Evolutionary conservation across 1,140 invertebrate genomes (phyloP).

Genomic region (Acromyrmex heyeri): DNA sequence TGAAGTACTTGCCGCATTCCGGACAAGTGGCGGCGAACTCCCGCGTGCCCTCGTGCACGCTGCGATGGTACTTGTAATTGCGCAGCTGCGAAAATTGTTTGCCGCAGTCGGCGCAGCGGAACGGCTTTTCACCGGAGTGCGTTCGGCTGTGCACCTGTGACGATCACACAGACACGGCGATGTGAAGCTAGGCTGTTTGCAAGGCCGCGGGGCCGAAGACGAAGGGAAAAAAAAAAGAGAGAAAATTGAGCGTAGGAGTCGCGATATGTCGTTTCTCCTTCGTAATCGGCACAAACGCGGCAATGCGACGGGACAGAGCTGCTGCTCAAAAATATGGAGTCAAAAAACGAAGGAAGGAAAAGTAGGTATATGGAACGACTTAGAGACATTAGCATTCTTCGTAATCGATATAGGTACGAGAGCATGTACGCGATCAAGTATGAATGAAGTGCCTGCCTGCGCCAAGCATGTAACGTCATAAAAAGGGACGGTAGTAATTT

Average conservation of each 20-base stretch:
- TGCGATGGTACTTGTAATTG: constrained; percentile 92
- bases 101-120: constrained; percentile 91
- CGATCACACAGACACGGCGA: constrained; percentile 21
- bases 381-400: background rate
- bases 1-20: constrained; percentile 92
- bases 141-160: constrained; percentile 80
- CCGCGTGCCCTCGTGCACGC: constrained; percentile 91
- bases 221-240: background rate
- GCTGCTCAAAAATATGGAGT: background rate
- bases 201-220: background rate
- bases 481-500: constrained; percentile 3
- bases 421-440: background rate
- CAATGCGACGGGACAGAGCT: background rate
- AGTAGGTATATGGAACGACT: constrained; percentile 4
- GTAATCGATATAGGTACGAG: background rate
- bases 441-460: background rate
- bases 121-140: constrained; percentile 88
- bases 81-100: constrained; percentile 93
- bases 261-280: background rate
- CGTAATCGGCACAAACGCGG: background rate
- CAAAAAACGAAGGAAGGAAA: background rate
- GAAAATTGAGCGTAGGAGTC: background rate
- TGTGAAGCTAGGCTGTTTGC: constrained; percentile 1
- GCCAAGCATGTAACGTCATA: background rate
- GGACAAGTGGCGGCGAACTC: constrained; percentile 92